phyloP scores from a whole-genome alignment of 2,797 vertebrate genomes.

The Tolypeutes matacus region DNA sequence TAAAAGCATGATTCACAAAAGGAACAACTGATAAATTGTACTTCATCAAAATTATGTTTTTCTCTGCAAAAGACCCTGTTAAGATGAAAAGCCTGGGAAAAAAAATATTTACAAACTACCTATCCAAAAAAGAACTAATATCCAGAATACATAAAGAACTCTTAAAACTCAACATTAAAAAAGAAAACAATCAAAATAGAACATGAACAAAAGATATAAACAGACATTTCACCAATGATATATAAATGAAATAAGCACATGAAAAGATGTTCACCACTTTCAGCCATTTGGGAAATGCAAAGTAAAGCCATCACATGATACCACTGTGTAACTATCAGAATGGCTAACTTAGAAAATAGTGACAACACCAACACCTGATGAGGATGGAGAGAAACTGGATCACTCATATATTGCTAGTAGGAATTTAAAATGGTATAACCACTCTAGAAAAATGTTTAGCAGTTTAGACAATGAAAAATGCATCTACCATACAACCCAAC shows the following conservation, averaged over 20 bases:
- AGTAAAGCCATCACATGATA: neutral
- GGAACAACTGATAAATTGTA: neutral
- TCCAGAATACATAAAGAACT: neutral
- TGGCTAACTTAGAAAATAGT: neutral
- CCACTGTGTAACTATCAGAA: neutral
- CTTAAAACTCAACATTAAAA: neutral
- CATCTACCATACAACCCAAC: neutral
- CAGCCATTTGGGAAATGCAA: neutral
- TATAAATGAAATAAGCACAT: neutral
- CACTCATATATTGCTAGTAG: neutral
- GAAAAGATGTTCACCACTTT: neutral
- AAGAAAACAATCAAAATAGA: neutral
- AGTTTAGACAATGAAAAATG: neutral
- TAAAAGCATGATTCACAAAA: neutral
- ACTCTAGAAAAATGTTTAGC: neutral
- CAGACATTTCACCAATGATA: neutral
- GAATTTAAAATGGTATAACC: neutral
- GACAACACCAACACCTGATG: neutral
- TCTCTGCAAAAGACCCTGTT: neutral
- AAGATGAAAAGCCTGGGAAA: neutral
- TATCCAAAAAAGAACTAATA: neutral
- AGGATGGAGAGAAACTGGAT: neutral
- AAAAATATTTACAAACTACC: neutral
- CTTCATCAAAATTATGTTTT: neutral
- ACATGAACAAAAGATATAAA: neutral